phyloP scores from a whole-genome alignment of 2,888 invertebrate species.

The Hydrotaea cyrtoneurina region DNA sequence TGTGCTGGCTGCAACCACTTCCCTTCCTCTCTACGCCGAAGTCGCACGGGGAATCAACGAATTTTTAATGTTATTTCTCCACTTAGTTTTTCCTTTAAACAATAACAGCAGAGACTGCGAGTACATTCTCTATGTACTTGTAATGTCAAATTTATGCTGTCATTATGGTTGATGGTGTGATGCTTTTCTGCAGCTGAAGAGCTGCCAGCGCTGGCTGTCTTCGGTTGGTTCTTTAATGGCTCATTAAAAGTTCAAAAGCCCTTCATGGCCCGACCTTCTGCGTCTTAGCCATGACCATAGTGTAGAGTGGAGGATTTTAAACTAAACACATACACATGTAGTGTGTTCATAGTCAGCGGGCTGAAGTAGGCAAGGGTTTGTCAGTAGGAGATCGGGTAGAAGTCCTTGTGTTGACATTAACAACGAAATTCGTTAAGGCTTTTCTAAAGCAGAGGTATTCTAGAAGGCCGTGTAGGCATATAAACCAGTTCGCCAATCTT shows the following conservation, averaged over 20 bases:
- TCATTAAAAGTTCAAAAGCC: conserved; percentile 57
- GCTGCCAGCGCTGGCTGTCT: not conserved
- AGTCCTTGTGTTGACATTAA: no score
- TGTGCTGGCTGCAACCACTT: not conserved
- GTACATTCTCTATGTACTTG: not conserved
- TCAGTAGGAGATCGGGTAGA: no score
- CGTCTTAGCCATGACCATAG: not conserved
- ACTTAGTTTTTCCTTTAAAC: conserved; percentile 14
- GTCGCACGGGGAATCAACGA: no score
- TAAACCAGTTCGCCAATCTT: no score
- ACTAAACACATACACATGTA: not conserved
- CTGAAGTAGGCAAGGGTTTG: no score
- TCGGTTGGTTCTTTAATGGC: conserved; percentile 35
- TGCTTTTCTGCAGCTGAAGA: no score
- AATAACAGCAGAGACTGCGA: not conserved
- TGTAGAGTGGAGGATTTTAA: not conserved
- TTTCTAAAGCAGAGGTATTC: no score
- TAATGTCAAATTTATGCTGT: not conserved
- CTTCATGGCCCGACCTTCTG: conserved; percentile 51
- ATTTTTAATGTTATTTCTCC: conserved; percentile 12
- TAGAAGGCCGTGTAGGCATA: no score
- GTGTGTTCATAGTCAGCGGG: conserved; percentile 23
- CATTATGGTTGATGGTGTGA: no score
- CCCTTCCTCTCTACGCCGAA: not conserved
- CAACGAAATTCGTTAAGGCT: no score